phyloP scores from a whole-genome alignment of 2,888 invertebrate genomes.

The Protophormia terraenovae region DNA sequence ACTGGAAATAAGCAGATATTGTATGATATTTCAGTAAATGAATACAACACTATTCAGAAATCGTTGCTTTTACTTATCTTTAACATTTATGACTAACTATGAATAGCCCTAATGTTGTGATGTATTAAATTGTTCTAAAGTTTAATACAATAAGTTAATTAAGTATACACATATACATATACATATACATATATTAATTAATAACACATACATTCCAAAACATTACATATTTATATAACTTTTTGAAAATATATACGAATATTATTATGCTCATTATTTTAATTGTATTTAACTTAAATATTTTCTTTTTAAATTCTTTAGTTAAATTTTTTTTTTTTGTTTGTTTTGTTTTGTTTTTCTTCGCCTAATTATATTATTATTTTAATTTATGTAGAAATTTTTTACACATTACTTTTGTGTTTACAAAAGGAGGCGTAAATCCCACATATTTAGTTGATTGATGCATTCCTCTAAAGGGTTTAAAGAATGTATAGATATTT shows the following conservation, averaged over 20 bases:
- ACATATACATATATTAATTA: background rate
- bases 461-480: background rate
- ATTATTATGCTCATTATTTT: background rate
- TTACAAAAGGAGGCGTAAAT: background rate
- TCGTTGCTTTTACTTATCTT: background rate
- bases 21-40: too few relatives aligned
- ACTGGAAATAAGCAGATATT: too few relatives aligned
- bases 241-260: too few relatives aligned
- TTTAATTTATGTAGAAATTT: background rate
- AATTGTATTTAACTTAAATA: background rate
- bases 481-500: background rate
- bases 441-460: background rate
- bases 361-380: background rate
- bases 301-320: background rate
- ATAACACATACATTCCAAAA: background rate
- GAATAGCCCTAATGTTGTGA: background rate
- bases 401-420: background rate
- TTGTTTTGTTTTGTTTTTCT: background rate
- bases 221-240: too few relatives aligned
- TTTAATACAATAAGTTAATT: conserved; percentile 28
- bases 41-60: too few relatives aligned
- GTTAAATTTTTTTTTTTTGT: background rate
- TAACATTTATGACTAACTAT: background rate
- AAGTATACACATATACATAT: background rate
- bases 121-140: background rate